phyloP scores from a whole-genome alignment of 1,140 invertebrate species.

The Chrysoperla carnea region DNA sequence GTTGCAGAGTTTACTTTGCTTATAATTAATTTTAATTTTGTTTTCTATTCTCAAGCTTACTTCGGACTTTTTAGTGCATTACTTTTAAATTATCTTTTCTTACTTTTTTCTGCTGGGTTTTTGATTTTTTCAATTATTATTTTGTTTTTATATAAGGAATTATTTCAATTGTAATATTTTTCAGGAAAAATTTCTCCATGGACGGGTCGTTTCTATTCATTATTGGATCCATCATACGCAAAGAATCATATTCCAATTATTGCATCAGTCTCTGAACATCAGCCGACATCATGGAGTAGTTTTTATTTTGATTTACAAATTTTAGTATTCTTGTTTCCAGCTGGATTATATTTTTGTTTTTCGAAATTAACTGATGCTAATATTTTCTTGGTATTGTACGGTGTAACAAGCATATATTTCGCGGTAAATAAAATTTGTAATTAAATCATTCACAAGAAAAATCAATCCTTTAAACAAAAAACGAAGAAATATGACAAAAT shows the following conservation, averaged over 20 bases:
- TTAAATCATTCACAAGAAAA: too few relatives aligned
- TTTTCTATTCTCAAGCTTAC: too few relatives aligned
- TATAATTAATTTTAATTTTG: too few relatives aligned
- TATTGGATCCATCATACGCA: conserved; percentile 94
- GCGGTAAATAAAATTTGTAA: conserved; percentile 66
- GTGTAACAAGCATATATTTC: conserved; percentile 95
- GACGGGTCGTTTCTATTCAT: conserved; percentile 96
- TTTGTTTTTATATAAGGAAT: too few relatives aligned
- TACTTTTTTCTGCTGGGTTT: too few relatives aligned
- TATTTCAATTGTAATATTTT: too few relatives aligned
- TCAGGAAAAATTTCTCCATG: conserved; percentile 90
- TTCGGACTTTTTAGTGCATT: too few relatives aligned
- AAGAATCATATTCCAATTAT: conserved; percentile 99
- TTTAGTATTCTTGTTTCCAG: conserved; percentile 87
- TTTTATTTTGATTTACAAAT: conserved; percentile 95
- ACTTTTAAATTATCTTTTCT: too few relatives aligned
- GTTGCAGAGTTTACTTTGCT: too few relatives aligned
- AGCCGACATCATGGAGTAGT: conserved; percentile 95
- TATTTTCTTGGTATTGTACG: conserved; percentile 94
- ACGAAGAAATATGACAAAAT: too few relatives aligned
- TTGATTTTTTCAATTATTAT: too few relatives aligned
- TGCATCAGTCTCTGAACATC: conserved; percentile 96
- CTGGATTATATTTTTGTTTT: conserved; percentile 93
- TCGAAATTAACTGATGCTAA: conserved; percentile 85
- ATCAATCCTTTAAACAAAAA: too few relatives aligned